Evolutionary conservation across 1,140 invertebrate genomes (phyloP), one percentile per base, ranked within the genome.

Genomic region (Tenebrio molitor): DNA sequence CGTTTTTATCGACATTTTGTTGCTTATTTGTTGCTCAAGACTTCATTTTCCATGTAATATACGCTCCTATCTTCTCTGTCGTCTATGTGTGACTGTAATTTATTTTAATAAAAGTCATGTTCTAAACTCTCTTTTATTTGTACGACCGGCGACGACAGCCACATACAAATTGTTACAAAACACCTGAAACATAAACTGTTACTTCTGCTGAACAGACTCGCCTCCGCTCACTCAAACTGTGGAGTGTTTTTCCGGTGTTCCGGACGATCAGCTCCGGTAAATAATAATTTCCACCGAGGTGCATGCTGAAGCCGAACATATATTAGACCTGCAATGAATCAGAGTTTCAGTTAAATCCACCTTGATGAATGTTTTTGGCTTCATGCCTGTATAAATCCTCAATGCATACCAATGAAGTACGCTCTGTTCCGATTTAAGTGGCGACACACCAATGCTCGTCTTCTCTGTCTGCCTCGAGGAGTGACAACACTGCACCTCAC

Each of bases 81-180:
- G 78, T 82, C 77, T 79, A 74, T 82, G 81, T 83, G 81, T 84
- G 82, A 83, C 77, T 83, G 82, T 84, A 84, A 84, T 83, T 84
- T 84, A 83, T 84, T 84, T 84, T 82, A 84, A 84, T 81, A 81
- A 81, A 81, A 82, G 77, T 82, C 77, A 81, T 82, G 79, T 81
- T 75, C 71, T 73, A 67, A 53, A 67, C 25, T 75, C 8, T 34
- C 14, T 73, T 39, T 69, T 39, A 53, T 73, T 58, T 46, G 12
- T 39, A 33, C 36, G 50, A 50, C 66, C 50, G 33, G 41, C 6
- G 6, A 5, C 41, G 66, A 33, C 36, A 2, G 63, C 14, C 29
- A 33, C 29, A 5, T 5, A 25, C 44, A 67, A 67, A 67, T 67
- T 25, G 36, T 42, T 44, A 42, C 44, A 67, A 67, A 67, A 41